Base-by-base conservation (phyloP, 2,113 vertebrate species). In the Cyphomyrus plagiostoma region DNA sequence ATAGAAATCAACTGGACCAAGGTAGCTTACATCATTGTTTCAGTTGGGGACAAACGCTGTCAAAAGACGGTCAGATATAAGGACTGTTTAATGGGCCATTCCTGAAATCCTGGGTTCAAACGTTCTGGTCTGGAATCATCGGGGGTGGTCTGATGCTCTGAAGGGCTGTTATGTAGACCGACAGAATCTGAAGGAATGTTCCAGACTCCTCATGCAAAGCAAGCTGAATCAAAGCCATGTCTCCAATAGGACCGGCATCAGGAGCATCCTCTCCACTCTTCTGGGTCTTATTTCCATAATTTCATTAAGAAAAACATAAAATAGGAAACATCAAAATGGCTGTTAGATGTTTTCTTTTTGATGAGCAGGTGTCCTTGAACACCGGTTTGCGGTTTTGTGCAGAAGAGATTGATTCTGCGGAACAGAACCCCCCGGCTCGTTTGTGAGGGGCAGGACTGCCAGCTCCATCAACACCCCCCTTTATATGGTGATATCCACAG, bases 71-170 rank as follows among this genome's bases (percentile, higher is more conserved):
- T 58, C 86, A 91, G 86, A 91, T 88, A 90, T 92, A 92, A 9
- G 89, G 88, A 84, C 80, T 46, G 21, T 84, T 66, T 39, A 26
- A 46, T 35, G 66, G 26, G n/a, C 62, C 26, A 4, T 30, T 77
- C 9, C 66, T 19, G 46, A 86, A 88, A 90, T 88, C 86, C 90
- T 88, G 85, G 70, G 50, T 84, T 88, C 53, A 82, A 49, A 58
- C 8, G 10, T 90, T 87, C 49, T 85, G 88, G 50, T 89, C 89
- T 87, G 49, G 26, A 82, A 90, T 49, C 86, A 89, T 91, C 66
- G 91, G 90, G 91, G 49, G 91, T 86, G 66, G n/a, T 56, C 70
- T 84, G 88, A 13, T 84, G 42, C 86, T 90, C 88, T 62, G 48
- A 82, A 46, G 35, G 49, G 35, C 49, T 80, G 62, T 26, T 89